phyloP scores from a whole-genome alignment of 2,888 invertebrate species.

The Mongoloraphidia duomilia region DNA sequence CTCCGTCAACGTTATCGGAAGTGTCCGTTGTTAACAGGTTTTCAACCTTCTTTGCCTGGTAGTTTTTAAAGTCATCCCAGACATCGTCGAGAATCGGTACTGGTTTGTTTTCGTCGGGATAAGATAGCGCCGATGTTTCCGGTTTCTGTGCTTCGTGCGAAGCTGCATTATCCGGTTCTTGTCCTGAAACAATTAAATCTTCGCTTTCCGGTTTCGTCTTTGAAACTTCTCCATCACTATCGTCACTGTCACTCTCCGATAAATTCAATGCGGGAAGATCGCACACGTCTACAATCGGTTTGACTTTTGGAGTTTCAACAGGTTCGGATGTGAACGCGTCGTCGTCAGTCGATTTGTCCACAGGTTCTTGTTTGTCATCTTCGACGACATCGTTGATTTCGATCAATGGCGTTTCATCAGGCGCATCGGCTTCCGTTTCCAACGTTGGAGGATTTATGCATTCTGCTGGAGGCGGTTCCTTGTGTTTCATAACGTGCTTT shows the following conservation, averaged over 20 bases:
- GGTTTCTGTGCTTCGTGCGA: conserved; percentile 14
- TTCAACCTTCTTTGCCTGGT: conserved; percentile 35
- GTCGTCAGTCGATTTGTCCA: conserved; percentile 24
- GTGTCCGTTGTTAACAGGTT: no score
- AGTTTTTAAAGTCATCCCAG: conserved; percentile 64
- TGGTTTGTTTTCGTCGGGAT: conserved; percentile 34
- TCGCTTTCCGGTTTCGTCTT: not conserved
- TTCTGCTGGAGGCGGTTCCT: conserved; percentile 24
- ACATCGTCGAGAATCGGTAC: conserved; percentile 51
- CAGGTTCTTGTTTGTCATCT: conserved; percentile 25
- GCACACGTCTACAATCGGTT: conserved; percentile 43
- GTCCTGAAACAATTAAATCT: conserved; percentile 7
- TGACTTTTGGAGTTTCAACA: conserved; percentile 17
- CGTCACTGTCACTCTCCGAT: conserved; percentile 70
- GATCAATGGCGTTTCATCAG: conserved; percentile 13
- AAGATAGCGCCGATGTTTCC: conserved; percentile 2
- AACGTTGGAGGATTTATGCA: conserved; percentile 19
- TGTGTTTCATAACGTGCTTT: conserved; percentile 56
- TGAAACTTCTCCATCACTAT: conserved; percentile 35
- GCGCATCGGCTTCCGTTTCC: conserved; percentile 15
- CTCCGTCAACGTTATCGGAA: conserved; percentile 11
- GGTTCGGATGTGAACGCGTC: conserved; percentile 16
- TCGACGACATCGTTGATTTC: conserved; percentile 16
- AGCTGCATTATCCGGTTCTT: conserved; percentile 18
- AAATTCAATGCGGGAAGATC: conserved; percentile 70